phyloP scores from a whole-genome alignment of 2,888 invertebrate genomes.

The Drosophila helvetica region DNA sequence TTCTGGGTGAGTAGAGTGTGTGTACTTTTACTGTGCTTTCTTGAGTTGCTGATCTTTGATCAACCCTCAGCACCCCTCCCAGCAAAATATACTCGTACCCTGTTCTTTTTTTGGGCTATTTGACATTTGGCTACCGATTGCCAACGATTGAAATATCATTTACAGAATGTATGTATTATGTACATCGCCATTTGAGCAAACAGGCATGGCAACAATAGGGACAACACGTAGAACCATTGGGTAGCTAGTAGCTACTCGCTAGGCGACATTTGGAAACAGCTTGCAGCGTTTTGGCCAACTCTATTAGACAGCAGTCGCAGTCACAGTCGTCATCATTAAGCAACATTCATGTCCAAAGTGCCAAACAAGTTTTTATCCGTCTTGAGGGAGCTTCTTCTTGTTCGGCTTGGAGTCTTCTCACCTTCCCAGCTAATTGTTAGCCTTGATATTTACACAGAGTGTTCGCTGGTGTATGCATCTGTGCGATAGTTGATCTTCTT shows the following conservation, averaged over 20 bases:
- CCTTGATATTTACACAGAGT: constrained; percentile 76
- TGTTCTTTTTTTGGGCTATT: constrained; percentile 65
- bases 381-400: constrained; percentile 31
- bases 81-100: constrained; percentile 1
- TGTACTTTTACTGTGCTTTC: background rate
- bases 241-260: constrained; percentile 44
- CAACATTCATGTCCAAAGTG: constrained; percentile 36
- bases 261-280: constrained; percentile 62
- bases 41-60: constrained; percentile 30
- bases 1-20: no score
- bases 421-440: constrained; percentile 70
- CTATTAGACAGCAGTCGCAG: constrained; percentile 60
- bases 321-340: constrained; percentile 42
- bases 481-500: constrained; percentile 36
- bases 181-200: constrained; percentile 57
- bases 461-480: constrained; percentile 38
- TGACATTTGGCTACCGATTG: constrained; percentile 55
- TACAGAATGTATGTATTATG: constrained; percentile 24
- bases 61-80: constrained; percentile 6
- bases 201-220: constrained; percentile 22
- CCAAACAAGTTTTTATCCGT: constrained; percentile 37
- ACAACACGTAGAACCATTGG: constrained; percentile 58
- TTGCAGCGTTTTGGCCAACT: constrained; percentile 63
- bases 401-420: constrained; percentile 54
- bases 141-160: constrained; percentile 60